Conservation (phyloP, 2,113 vertebrate genomes). For the Carassius gibelio region DNA sequence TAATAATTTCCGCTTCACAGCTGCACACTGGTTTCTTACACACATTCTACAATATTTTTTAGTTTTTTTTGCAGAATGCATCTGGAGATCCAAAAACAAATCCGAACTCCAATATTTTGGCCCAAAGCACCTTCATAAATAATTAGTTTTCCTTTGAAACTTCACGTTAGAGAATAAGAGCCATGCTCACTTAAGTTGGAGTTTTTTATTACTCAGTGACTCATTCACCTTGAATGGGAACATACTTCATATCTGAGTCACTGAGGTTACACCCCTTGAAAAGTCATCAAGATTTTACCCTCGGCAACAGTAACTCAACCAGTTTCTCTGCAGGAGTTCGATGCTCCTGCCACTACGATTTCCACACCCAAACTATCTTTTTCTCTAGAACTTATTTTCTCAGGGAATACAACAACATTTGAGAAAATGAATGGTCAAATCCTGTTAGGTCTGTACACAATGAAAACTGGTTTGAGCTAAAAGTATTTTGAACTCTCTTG, state of each 20-base stretch:
- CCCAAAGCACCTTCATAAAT: neutral
- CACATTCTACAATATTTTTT: neutral
- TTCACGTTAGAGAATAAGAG: neutral
- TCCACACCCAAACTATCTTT: conserved; percentile 37
- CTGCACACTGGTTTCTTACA: neutral
- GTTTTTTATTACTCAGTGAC: conserved; percentile 52
- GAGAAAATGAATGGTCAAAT: conserved; percentile 1
- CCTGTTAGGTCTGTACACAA: neutral
- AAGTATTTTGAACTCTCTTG: neutral
- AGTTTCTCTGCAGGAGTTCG: conserved; percentile 60
- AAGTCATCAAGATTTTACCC: conserved; percentile 62
- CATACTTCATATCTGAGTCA: conserved; percentile 77
- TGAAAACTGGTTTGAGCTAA: neutral
- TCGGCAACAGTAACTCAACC: conserved; percentile 68
- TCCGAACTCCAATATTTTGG: neutral
- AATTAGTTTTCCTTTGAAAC: conserved; percentile 4
- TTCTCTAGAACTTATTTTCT: conserved; percentile 1
- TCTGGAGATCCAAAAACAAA: neutral
- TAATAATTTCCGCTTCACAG: neutral
- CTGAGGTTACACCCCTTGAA: conserved; percentile 68
- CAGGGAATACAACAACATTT: neutral
- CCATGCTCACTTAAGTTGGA: conserved; percentile 12
- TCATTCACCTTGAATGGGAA: conserved; percentile 78
- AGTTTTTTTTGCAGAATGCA: neutral
- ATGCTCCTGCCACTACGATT: conserved; percentile 11